phyloP scores from a whole-genome alignment of 2,797 vertebrate genomes.

The Triplophysa yarkandensis region DNA sequence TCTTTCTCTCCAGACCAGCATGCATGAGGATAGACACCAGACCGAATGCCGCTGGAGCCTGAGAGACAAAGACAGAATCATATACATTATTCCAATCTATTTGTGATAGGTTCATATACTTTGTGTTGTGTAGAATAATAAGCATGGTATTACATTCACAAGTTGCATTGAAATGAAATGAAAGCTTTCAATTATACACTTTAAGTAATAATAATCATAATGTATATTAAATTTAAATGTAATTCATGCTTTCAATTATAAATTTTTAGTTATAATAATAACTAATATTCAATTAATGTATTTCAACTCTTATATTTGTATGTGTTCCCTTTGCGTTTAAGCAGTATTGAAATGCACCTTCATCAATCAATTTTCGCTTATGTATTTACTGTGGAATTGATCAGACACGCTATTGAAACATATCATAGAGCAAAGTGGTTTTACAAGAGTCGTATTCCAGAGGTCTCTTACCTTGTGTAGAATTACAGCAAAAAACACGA shows the following conservation, averaged over 20 bases:
- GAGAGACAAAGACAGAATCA: background rate
- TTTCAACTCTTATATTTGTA: no score
- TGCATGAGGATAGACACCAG: slow-evolving; percentile 80
- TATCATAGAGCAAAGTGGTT: background rate
- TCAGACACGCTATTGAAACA: background rate
- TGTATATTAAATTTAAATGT: no score
- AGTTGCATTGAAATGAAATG: no score
- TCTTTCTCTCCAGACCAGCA: slow-evolving; percentile 73
- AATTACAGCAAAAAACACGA: slow-evolving; percentile 82
- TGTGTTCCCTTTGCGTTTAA: no score
- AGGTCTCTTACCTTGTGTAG: slow-evolving; percentile 78
- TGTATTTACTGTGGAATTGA: background rate
- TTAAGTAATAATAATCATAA: no score
- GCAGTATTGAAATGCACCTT: no score
- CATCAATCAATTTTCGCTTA: background rate
- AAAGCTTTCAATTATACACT: no score
- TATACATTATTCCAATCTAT: background rate
- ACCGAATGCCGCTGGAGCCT: slow-evolving; percentile 78
- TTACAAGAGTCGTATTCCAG: no score
- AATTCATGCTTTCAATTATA: no score
- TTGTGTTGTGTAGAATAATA: background rate
- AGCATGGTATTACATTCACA: background rate
- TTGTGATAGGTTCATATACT: background rate
- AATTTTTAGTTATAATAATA: no score
- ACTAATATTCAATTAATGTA: no score